Base-by-base conservation (phyloP, 2,113 vertebrate species). In the Menura novaehollandiae region DNA sequence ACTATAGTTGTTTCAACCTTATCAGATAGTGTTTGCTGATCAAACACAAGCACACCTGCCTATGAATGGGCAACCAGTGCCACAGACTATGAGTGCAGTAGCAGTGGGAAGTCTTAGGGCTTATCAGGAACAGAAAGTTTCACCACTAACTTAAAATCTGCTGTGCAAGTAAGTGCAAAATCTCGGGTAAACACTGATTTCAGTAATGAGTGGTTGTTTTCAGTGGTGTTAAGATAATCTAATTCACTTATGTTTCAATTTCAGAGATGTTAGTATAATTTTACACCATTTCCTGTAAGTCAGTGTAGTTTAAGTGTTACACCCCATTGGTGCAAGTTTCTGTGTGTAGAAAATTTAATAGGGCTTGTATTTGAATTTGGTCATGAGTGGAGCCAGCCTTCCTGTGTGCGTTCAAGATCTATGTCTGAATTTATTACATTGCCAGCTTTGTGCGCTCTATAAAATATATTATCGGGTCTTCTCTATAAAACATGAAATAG, bases 31-130 rank as follows among this genome's bases (percentile, higher is more conserved):
- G 33, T 83, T 85, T 88, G 35, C 55, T 63, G 47, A 76, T 49
- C 41, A 83, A 79, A 73, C 20, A 75, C 0, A 21, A 69, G 41
- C 58, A 69, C 8, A 5, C 4, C 4, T 8, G 2, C 43, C 47
- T 47, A 41, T 0, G 0, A 59, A 35, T 1, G 12, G 39, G 44
- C 37, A 79, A 52, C 15, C 63, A 56, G 44, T n/a, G 76, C 46
- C 4, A 7, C 13, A 51, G 28, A 68, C 24, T 52, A 41, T 0
- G 0, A 53, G 13, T 20, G 23, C 11, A 22, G 7, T 4, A 52
- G 75, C 44, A 85, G 43, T 8, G 6, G 6, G n/a, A 43, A 86
- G 17, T 14, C 20, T 62, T 18, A 75, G 43, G 23, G 21, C 44
- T 85, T 64, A 62, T 12, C 44, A 68, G 32, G 32, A 71, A 59